A percentile compares a stretch with the other conserved stretches of the same genome.
Conservation (phyloP, 2,797 vertebrate genomes). For the Gymnodraco acuticeps region DNA sequence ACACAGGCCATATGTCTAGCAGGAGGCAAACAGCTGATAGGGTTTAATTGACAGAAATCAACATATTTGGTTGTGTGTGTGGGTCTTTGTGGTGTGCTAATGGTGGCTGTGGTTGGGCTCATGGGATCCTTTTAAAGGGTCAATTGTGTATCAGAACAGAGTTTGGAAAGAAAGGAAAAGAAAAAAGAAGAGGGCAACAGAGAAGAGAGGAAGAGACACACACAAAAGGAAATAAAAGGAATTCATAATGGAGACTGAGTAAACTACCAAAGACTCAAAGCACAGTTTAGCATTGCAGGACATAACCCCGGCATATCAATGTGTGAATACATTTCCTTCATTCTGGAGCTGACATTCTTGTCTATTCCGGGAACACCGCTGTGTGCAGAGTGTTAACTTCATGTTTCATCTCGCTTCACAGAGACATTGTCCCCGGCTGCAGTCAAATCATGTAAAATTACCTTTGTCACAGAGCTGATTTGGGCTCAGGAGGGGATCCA, state of each 20-base stretch:
- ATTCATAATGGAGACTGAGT: conserved; percentile 10
- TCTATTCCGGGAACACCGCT: conserved; percentile 48
- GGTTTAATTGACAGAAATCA: conserved; percentile 90
- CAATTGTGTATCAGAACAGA: conserved; percentile 70
- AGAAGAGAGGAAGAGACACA: conserved; percentile 19
- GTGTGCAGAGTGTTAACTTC: conserved; percentile 59
- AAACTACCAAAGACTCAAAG: conserved; percentile 25
- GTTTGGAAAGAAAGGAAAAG: conserved; percentile 53
- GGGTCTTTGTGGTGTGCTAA: conserved; percentile 54
- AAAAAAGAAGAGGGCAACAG: conserved; percentile 33
- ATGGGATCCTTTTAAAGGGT: conserved; percentile 70
- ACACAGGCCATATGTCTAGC: conserved; percentile 88
- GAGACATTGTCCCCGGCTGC: conserved; percentile 36
- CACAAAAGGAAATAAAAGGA: conserved; percentile 22
- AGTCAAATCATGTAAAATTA: conserved; percentile 64
- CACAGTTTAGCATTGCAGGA: conserved; percentile 37
- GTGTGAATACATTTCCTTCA: conserved; percentile 31
- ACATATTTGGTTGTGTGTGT: conserved; percentile 82
- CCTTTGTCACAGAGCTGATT: conserved; percentile 63
- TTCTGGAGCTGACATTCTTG: conserved; percentile 42
- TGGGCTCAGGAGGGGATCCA: conserved; percentile 52
- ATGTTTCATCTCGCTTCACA: conserved; percentile 69
- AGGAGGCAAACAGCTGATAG: conserved; percentile 89
- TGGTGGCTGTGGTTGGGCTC: conserved; percentile 60
- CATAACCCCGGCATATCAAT: conserved; percentile 17